These are phyloP conservation scores for Phaenicophaeus curvirostris DNA, from an alignment of 2,797 vertebrate genomes.

Conservation along the genomic window DNA sequence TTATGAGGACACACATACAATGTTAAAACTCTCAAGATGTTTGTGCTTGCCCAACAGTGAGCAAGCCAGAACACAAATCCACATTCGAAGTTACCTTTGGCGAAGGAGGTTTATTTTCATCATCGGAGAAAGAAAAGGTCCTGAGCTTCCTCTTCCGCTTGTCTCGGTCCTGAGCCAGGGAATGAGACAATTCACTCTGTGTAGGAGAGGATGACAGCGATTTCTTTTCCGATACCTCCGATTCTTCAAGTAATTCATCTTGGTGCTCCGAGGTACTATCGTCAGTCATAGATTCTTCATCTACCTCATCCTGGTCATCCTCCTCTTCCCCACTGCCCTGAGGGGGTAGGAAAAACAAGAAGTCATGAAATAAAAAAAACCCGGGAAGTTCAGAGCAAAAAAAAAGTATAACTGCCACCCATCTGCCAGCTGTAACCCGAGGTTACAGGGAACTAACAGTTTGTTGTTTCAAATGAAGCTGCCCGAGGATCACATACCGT, in stretches of 20 bases:
- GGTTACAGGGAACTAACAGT: background rate
- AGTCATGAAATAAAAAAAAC: background rate
- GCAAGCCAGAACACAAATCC: background rate
- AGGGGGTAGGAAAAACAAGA: background rate
- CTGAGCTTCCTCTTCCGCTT: constrained; percentile 85
- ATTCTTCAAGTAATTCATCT: constrained; percentile 92
- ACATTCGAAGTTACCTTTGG: constrained; percentile 85
- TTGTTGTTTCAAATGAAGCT: background rate
- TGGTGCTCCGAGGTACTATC: constrained; percentile 92
- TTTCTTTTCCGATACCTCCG: constrained; percentile 91
- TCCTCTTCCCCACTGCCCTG: constrained; percentile 96
- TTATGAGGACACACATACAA: background rate
- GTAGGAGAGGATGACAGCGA: constrained; percentile 88
- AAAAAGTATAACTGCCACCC: background rate
- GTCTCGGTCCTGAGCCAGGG: constrained; percentile 72
- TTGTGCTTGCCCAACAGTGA: background rate
- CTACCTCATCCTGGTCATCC: constrained; percentile 84
- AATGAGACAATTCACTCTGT: constrained; percentile 77
- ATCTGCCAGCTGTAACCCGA: background rate
- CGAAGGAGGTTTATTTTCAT: constrained; percentile 92
- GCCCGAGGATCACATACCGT: background rate
- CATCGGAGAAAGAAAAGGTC: constrained; percentile 91
- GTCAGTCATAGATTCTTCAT: constrained; percentile 93
- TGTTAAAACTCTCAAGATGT: background rate
- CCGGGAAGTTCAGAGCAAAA: background rate